Base-by-base conservation (phyloP, 2,113 vertebrate species). In the Chaetorhynchus papuensis region DNA sequence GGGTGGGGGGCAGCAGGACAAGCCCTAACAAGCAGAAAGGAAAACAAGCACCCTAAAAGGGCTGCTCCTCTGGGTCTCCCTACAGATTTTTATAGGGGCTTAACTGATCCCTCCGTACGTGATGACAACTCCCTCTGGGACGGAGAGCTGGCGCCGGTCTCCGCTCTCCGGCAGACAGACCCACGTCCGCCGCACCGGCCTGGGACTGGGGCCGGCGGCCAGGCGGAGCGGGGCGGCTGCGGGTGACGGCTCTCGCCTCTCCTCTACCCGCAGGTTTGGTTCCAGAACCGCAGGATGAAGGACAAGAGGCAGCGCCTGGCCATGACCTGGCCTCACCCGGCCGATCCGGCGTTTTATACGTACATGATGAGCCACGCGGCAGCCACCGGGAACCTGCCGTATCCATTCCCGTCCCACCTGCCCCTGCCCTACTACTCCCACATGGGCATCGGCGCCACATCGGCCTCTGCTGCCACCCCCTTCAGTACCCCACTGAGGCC, bases 291-390 rank as follows among this genome's bases (percentile, higher is more conserved):
- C 77, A 97, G 99, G 94, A 99, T 99, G 99, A 99, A 99, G 97
- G 99, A 99, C 98, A 99, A 99, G 92, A 95, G 99, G 50, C 99
- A 99, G 97, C 98, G 99, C 39, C 97, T 99, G 94, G 99, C 99
- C 68, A 99, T 99, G 99, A 99, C 99, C 49, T 99, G 99, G 99
- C 99, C 99, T 76, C 99, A 99, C 95, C 99, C 99, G 3, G 99
- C 99, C 7, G 99, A 99, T 94, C 99, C 99, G 44, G 99, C 99
- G 71, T 99, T 99, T 95, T 99, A 99, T 94, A 99, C 99, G 75
- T 99, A 99, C 97, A 99, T 99, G 99, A 99, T 99, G 99, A 99
- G 99, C 98, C 99, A 99, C 92, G 99, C 99, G 1, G 99, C 99
- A 19, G 99, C 99, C 96, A 98, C 99, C 3, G 99, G 99, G 83